Percentiles rank a stretch among this genome's conserved stretches.
Conservation (phyloP, 2,888 invertebrate species). For the Autographa pulchrina region DNA sequence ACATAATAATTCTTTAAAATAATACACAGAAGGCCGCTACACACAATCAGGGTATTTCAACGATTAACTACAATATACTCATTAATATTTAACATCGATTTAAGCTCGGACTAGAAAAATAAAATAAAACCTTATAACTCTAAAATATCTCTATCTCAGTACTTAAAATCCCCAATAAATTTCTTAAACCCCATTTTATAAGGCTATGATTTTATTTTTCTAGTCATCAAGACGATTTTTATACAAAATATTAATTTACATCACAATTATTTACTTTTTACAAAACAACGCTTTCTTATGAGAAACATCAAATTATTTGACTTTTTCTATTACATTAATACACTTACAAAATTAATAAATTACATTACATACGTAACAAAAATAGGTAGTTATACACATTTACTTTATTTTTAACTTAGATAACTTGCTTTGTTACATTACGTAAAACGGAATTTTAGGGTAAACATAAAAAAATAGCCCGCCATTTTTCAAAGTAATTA, state of each 20-base stretch:
- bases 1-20: slow-evolving; percentile 16
- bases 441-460: neutral
- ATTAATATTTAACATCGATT: slow-evolving; percentile 55
- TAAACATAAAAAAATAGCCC: neutral
- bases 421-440: neutral
- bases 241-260: slow-evolving; percentile 57
- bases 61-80: slow-evolving; percentile 35
- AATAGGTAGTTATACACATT: neutral
- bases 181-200: slow-evolving; percentile 3
- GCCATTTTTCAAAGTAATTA: neutral
- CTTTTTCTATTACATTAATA: slow-evolving; percentile 13
- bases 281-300: slow-evolving; percentile 36
- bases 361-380: neutral
- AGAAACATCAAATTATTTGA: slow-evolving; percentile 32
- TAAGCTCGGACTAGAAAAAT: slow-evolving; percentile 53
- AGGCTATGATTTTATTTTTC: slow-evolving; percentile 35
- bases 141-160: neutral
- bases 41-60: slow-evolving; percentile 56
- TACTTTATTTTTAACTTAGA: neutral
- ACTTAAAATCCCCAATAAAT: neutral
- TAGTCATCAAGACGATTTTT: slow-evolving; percentile 40
- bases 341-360: neutral
- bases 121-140: slow-evolving; percentile 30
- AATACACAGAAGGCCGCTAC: slow-evolving; percentile 56
- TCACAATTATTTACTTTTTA: slow-evolving; percentile 49